These are phyloP conservation scores for Enteromius fasciolatus DNA, from an alignment of 2,797 vertebrate species.

Conservation along the genomic window DNA sequence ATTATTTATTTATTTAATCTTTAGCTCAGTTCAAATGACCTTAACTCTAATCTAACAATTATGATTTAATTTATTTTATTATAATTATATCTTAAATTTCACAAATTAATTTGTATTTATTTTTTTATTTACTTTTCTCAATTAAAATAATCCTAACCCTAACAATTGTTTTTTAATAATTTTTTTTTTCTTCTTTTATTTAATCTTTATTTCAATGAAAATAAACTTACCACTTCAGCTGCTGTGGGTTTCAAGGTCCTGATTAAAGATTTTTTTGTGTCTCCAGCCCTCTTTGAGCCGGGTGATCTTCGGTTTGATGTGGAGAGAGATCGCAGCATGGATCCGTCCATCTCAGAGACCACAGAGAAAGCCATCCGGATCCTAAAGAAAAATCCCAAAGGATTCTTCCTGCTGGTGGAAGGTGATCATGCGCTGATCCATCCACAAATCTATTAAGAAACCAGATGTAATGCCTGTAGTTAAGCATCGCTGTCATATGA, in stretches of 20 bases:
- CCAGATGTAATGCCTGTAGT: not conserved
- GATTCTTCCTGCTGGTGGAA: constrained; percentile 82
- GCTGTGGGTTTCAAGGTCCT: not conserved
- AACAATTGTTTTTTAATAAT: no score
- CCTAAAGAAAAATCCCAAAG: constrained; percentile 78
- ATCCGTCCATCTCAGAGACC: constrained; percentile 76
- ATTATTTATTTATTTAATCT: not conserved
- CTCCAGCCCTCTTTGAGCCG: constrained; percentile 79
- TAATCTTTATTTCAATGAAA: not conserved
- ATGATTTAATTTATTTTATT: no score
- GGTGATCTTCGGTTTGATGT: constrained; percentile 75
- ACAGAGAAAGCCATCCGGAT: constrained; percentile 81
- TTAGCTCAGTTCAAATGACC: not conserved
- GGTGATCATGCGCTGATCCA: constrained; percentile 64
- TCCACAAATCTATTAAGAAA: not conserved
- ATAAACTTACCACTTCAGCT: no score
- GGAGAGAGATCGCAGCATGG: constrained; percentile 73
- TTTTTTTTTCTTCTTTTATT: not conserved
- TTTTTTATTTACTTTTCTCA: no score
- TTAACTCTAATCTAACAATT: no score
- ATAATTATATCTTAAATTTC: no score
- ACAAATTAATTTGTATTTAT: no score
- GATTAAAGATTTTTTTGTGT: not conserved
- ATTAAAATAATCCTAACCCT: not conserved
- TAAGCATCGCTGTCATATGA: not conserved